Evolutionary conservation across 1,140 invertebrate genomes (phyloP).

Genomic region (Pseudomyrmex flavicornis): DNA sequence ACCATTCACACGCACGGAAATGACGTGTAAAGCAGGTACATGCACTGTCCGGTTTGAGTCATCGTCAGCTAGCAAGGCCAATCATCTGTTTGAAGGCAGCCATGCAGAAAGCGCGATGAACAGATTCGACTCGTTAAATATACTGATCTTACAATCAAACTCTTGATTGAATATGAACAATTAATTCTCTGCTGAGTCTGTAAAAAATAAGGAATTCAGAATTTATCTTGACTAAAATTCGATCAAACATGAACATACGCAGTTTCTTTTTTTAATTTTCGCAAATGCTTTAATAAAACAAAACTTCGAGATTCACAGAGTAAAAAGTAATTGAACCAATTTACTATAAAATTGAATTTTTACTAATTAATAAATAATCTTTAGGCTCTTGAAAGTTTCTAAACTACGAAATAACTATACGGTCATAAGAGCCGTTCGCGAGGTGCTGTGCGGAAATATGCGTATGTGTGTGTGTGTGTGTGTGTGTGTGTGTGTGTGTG

Average conservation of each 20-base stretch:
- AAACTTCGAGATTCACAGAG: background rate
- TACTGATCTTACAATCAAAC: conserved; percentile 9
- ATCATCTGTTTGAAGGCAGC: conserved; percentile 60
- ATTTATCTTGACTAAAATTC: background rate
- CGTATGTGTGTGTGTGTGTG: too few species aligned
- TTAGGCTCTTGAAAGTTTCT: too few species aligned
- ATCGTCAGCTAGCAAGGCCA: conserved; percentile 61
- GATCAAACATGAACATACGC: background rate
- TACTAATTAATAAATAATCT: too few species aligned
- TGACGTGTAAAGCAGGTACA: conserved; percentile 60
- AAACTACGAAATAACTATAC: too few species aligned
- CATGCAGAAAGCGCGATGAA: conserved; percentile 64
- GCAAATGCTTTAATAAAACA: background rate
- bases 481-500: too few species aligned
- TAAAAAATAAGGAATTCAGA: background rate
- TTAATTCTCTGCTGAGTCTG: background rate
- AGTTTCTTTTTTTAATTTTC: too few species aligned
- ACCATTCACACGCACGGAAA: conserved; percentile 46
- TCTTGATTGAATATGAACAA: conserved; percentile 17
- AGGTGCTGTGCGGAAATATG: too few species aligned
- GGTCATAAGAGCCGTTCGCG: too few species aligned
- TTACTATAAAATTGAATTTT: background rate
- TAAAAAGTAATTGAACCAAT: too few species aligned
- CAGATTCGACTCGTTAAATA: conserved; percentile 61
- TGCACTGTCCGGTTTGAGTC: conserved; percentile 50